phyloP scores from a whole-genome alignment of 2,113 vertebrate species.

The Spizaetus ornatus region DNA sequence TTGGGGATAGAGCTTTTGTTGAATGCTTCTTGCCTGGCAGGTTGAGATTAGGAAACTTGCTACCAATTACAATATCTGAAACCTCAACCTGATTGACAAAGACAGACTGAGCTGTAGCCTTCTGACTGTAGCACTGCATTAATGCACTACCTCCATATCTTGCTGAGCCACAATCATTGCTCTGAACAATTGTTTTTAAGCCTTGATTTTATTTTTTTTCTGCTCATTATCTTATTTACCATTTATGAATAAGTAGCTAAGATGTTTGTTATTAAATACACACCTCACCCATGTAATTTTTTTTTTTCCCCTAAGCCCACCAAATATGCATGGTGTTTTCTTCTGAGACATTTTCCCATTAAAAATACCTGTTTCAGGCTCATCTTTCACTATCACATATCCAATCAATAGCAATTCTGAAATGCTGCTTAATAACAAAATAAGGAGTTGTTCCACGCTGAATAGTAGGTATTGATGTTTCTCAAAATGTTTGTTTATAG shows the following conservation, averaged over 20 bases:
- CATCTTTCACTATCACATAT: background rate
- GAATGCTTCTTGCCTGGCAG: constrained; percentile 44
- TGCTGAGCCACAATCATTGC: background rate
- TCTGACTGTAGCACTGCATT: background rate
- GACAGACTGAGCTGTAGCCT: background rate
- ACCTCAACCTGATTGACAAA: constrained; percentile 10
- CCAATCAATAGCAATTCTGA: constrained; percentile 39
- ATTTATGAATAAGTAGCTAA: background rate
- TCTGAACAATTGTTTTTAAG: background rate
- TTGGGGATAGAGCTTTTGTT: constrained; percentile 31
- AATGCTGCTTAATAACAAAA: constrained; percentile 58
- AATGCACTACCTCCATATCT: background rate
- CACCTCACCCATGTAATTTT: background rate
- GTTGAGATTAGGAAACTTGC: constrained; percentile 60
- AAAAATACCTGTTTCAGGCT: background rate
- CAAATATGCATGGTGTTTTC: background rate
- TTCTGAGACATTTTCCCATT: background rate
- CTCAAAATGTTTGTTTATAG: constrained; percentile 38
- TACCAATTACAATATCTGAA: constrained; percentile 42
- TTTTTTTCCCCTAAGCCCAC: background rate
- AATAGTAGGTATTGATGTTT: constrained; percentile 31
- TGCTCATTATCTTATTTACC: background rate
- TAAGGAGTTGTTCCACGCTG: background rate
- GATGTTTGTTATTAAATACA: background rate
- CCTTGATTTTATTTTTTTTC: background rate